Conservation (phyloP, 2,113 vertebrate species). For the Macrotis lagotis region DNA sequence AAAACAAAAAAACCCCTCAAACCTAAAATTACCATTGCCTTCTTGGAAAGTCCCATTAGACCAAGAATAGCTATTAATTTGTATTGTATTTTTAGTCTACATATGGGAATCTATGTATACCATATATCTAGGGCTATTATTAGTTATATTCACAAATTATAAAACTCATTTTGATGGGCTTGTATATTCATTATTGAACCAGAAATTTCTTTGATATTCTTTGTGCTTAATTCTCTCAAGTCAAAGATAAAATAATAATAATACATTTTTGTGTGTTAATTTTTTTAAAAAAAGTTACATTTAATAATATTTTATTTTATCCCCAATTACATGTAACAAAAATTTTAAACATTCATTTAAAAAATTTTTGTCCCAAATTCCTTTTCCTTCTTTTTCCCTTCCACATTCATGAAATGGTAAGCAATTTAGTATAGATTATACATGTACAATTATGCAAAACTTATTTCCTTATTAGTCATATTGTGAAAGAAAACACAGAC, state of each 20-base stretch:
- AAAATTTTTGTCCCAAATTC: background rate
- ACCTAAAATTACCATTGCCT: background rate
- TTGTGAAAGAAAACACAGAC: background rate
- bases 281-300: background rate
- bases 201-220: background rate
- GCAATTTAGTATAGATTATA: background rate
- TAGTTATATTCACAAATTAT: background rate
- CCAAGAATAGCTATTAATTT: background rate
- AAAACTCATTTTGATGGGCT: background rate
- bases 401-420: background rate
- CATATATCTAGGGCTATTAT: background rate
- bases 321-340: background rate
- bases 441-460: background rate
- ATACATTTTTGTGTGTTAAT: background rate
- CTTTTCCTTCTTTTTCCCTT: background rate
- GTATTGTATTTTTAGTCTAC: background rate
- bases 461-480: background rate
- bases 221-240: background rate
- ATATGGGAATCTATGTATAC: background rate
- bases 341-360: background rate
- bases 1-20: too few species aligned
- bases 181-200: background rate
- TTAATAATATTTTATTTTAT: background rate
- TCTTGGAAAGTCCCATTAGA: background rate
- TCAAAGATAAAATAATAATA: background rate